Evolutionary conservation across 1,140 invertebrate genomes (phyloP).

Genomic region (Scaptodrosophila lebanonensis): DNA sequence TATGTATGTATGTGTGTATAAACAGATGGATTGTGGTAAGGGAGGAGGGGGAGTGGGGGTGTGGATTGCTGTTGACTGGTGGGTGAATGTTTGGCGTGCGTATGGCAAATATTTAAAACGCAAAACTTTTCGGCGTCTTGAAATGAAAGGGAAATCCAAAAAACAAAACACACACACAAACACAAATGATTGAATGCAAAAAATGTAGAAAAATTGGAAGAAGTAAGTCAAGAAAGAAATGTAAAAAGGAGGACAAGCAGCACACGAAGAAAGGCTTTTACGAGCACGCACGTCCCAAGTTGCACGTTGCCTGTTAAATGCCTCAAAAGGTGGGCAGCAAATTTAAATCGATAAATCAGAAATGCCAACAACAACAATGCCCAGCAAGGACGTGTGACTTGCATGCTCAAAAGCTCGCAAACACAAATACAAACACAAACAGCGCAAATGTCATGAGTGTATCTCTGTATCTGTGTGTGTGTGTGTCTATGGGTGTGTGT

Average conservation of each 20-base stretch:
- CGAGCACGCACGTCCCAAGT: no score
- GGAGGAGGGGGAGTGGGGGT: no score
- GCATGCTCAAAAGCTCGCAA: constrained; percentile 50
- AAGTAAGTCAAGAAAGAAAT: constrained; percentile 12
- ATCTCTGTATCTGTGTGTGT: constrained; percentile 5
- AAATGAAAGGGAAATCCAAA: constrained; percentile 50
- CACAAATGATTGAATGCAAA: no score
- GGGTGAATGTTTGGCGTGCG: no score
- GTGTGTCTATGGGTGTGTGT: constrained; percentile 1
- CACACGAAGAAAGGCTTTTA: constrained; percentile 1
- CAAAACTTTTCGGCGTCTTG: no score
- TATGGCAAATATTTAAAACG: no score
- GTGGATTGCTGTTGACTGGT: no score
- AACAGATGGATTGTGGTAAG: no score
- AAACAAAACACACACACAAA: no score
- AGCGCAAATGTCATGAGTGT: constrained; percentile 43
- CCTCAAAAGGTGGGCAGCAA: constrained; percentile 40
- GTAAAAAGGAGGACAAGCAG: constrained; percentile 19
- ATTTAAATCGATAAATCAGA: constrained; percentile 75
- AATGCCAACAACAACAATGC: constrained; percentile 55
- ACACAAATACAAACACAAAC: not conserved
- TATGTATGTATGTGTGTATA: not conserved
- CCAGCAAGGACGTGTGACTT: constrained; percentile 70
- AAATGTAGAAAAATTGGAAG: no score
- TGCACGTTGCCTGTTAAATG: no score